Base-by-base conservation (phyloP, 2,113 vertebrate genomes). In the Spheniscus mendiculus region DNA sequence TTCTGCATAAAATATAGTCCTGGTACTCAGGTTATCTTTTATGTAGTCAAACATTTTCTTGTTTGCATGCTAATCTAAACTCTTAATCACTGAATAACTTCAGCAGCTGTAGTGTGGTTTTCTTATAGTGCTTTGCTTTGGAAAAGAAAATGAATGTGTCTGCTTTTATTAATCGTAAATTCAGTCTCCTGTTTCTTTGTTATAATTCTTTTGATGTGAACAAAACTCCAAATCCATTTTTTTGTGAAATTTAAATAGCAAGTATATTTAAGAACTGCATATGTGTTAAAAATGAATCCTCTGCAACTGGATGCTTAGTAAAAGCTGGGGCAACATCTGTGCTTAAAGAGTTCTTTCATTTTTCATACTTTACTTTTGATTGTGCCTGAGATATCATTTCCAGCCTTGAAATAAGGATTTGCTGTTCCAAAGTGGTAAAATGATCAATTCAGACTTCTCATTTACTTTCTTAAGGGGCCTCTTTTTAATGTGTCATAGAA, bases 171-270 rank as follows among this genome's bases (percentile, higher is more conserved):
- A 96, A 93, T 96, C 97, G 93, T 87, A 96, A 97, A 97, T 97
- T 95, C 86, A 74, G 65, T 86, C 96, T 97, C 85, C 79, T 83
- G 20, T 95, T 97, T 92, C 92, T 98, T 98, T 98, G 92, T 97
- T 97, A 81, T 55, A 94, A 32, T 93, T 96, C 95, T 96, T 98
- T 98, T 98, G 97, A 98, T 98, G 94, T 95, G 78, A 96, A 94
- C 53, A 90, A 96, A 98, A 96, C 65, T 95, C 85, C 66, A 96
- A 97, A 97, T 97, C 95, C 53, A 4, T 93, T 96, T 96, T 93
- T 93, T 97, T 81, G 96, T 96, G 93, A 92, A 96, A 95, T 91
- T 69, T 96, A 88, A 96, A 89, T 63, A 90, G 74, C 67, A 62
- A 61, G n/a, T 89, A 25, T 91, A 40, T 95, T 96, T 95, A 86